A percentile compares a stretch with the other conserved stretches of the same genome.
Evolutionary conservation across 2,888 invertebrate genomes (phyloP).

Genomic region (Auanema sp.): DNA sequence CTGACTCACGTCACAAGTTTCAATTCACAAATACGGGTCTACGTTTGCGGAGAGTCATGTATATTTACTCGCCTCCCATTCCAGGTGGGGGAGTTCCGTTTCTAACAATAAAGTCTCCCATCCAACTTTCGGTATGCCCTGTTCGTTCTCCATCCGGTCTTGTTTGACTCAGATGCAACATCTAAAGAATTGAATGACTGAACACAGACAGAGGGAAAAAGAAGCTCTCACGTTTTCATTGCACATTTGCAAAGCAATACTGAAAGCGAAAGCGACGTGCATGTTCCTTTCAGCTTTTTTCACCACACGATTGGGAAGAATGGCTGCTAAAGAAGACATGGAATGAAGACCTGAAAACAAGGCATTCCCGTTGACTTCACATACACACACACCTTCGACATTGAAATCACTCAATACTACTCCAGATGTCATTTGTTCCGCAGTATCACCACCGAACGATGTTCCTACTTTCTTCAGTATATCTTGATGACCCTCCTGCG

Average conservation of each 20-base stretch:
- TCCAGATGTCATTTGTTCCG: slow-evolving; percentile 9
- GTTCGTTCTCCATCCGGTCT: not conserved
- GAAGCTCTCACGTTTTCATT: slow-evolving; percentile 17
- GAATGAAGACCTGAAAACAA: slow-evolving; percentile 17
- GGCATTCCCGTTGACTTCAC: not conserved
- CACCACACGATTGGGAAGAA: slow-evolving; percentile 13
- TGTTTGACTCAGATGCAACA: slow-evolving; percentile 12
- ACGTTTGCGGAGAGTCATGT: too few species aligned
- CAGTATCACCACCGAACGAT: not conserved
- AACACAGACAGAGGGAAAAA: not conserved
- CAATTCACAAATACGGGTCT: too few species aligned
- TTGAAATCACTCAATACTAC: slow-evolving; percentile 18
- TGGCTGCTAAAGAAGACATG: slow-evolving; percentile 11
- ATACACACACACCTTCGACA: slow-evolving; percentile 7
- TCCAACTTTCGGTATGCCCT: slow-evolving; percentile 5
- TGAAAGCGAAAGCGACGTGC: slow-evolving; percentile 17
- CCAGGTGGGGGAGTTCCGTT: slow-evolving; percentile 9
- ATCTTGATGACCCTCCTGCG: not conserved
- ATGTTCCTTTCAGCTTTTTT: slow-evolving; percentile 9
- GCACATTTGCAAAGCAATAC: slow-evolving; percentile 21
- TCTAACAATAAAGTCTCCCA: slow-evolving; percentile 17
- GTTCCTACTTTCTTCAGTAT: not conserved
- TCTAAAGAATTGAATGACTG: slow-evolving; percentile 7
- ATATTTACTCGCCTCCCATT: too few species aligned
- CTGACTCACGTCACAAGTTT: too few species aligned